A percentile compares a stretch with the other conserved stretches of the same genome.
These are phyloP conservation scores for Sphaeridia pumilis DNA, from an alignment of 2,888 invertebrate species.

Conservation along the genomic window DNA sequence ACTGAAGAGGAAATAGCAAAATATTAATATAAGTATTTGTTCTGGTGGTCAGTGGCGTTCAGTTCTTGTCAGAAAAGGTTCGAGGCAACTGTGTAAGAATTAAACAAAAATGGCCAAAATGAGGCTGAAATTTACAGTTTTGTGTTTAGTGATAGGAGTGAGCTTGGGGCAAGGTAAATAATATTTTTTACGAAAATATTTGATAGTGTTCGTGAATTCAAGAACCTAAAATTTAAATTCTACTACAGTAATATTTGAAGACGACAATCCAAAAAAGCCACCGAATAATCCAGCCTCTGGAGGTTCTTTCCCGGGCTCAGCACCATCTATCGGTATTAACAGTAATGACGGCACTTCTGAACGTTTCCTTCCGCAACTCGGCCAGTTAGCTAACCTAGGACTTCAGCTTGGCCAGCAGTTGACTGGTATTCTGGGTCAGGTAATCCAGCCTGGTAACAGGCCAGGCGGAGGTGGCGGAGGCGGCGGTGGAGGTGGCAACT, in stretches of 20 bases:
- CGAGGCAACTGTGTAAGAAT: no score
- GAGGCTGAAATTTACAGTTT: no score
- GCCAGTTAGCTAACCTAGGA: neutral
- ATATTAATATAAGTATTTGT: no score
- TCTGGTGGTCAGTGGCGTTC: no score
- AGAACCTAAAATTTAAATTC: no score
- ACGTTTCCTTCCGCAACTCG: neutral
- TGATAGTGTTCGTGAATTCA: no score
- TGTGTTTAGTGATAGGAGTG: no score
- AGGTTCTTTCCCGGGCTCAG: neutral
- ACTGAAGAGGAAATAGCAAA: no score
- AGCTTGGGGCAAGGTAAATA: no score
- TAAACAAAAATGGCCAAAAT: no score
- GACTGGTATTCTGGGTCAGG: constrained; percentile 9
- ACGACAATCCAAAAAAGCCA: constrained; percentile 15
- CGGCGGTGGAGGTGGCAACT: neutral
- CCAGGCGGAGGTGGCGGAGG: neutral
- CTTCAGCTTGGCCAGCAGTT: constrained; percentile 3
- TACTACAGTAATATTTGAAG: constrained; percentile 29
- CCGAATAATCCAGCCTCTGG: neutral
- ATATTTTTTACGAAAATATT: no score
- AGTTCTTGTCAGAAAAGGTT: no score
- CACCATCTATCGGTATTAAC: neutral
- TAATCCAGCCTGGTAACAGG: constrained; percentile 1
- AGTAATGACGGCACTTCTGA: neutral